These are phyloP conservation scores for Dioctria rufipes DNA, from an alignment of 2,888 invertebrate genomes.

Conservation along the genomic window DNA sequence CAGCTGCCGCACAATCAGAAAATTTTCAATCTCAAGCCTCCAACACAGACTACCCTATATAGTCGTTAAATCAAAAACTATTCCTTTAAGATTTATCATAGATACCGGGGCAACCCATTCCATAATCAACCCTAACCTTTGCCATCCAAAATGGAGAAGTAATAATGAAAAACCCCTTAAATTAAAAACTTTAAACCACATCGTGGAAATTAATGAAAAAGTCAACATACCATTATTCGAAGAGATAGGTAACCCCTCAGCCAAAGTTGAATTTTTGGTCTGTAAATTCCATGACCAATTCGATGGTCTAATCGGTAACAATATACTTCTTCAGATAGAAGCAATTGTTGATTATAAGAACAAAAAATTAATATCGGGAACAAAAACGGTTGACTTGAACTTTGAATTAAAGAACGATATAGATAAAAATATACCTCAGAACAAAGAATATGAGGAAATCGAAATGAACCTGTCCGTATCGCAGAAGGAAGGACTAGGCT, in stretches of 20 bases:
- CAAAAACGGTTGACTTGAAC: background rate
- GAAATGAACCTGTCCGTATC: background rate
- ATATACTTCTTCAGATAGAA: background rate
- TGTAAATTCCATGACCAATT: conserved; percentile 5
- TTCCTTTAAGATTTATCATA: background rate
- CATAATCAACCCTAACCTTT: background rate
- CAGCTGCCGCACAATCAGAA: background rate
- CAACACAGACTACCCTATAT: background rate
- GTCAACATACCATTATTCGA: conserved; percentile 2
- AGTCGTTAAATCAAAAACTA: background rate
- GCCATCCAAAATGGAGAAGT: background rate
- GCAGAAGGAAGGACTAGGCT: background rate
- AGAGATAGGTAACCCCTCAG: background rate
- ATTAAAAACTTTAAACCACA: background rate
- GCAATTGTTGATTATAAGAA: background rate
- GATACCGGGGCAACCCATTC: conserved; percentile 14
- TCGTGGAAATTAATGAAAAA: background rate
- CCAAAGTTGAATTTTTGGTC: background rate
- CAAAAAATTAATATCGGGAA: background rate
- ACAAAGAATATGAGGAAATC: background rate
- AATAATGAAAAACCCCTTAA: background rate
- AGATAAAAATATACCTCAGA: background rate
- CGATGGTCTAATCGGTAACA: conserved; percentile 20
- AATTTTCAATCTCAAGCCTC: conserved; percentile 9
- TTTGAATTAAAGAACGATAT: background rate